Evolutionary conservation across 2,888 invertebrate genomes (phyloP).

Genomic region (Hartigia nigra): DNA sequence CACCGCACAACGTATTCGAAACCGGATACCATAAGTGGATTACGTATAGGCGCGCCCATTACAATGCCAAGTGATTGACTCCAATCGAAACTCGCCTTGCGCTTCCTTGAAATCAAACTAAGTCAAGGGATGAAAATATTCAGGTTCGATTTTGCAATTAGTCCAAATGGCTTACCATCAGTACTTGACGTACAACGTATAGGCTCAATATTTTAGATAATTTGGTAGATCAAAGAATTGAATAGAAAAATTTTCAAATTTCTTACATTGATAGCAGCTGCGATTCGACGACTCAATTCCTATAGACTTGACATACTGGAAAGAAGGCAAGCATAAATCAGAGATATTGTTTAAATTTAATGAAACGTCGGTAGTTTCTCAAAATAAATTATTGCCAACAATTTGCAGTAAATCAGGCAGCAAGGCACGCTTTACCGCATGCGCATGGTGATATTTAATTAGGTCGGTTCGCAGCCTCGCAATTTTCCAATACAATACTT

Average conservation of each 20-base stretch:
- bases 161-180: too few species aligned
- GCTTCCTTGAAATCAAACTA: not conserved
- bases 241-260: not conserved
- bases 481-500: not conserved
- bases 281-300: not conserved
- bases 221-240: not conserved
- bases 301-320: not conserved
- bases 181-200: not conserved
- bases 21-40: slow-evolving; percentile 61
- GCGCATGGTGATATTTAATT: slow-evolving; percentile 29
- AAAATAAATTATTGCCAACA: slow-evolving; percentile 33
- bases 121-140: not conserved
- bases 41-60: slow-evolving; percentile 44
- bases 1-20: slow-evolving; percentile 53
- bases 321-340: slow-evolving; percentile 16
- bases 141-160: not conserved
- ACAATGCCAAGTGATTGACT: slow-evolving; percentile 24
- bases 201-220: not conserved
- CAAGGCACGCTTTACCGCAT: slow-evolving; percentile 18
- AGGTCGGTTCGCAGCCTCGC: slow-evolving; percentile 13
- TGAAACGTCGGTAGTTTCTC: slow-evolving; percentile 23
- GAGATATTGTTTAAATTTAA: slow-evolving; percentile 28
- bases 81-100: not conserved
- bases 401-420: slow-evolving; percentile 40
- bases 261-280: not conserved